These are phyloP conservation scores for Encarsia formosa DNA, from an alignment of 2,888 invertebrate genomes.

Conservation along the genomic window DNA sequence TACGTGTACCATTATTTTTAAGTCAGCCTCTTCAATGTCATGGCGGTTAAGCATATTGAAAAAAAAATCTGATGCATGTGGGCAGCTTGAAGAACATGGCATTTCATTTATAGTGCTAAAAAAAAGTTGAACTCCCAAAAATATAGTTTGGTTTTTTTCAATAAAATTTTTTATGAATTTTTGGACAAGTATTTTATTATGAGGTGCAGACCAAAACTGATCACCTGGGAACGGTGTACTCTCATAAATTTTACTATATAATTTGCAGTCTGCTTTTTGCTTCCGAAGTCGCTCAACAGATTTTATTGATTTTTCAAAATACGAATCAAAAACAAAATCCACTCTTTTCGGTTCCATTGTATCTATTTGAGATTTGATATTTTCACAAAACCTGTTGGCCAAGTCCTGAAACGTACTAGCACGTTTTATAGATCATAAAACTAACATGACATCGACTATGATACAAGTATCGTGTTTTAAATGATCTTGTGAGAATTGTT, in stretches of 20 bases:
- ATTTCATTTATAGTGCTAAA: slow-evolving; percentile 3
- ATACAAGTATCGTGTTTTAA: background rate
- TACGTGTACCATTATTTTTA: slow-evolving; percentile 1
- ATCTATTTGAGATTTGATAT: background rate
- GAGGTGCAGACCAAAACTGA: slow-evolving; percentile 5
- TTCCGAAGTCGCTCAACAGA: background rate
- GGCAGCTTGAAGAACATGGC: background rate
- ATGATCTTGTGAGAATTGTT: background rate
- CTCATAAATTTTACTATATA: background rate
- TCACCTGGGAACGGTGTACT: background rate
- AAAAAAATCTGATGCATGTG: background rate
- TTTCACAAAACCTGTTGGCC: slow-evolving; percentile 2
- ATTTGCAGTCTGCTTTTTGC: background rate
- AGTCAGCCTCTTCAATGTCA: slow-evolving; percentile 11
- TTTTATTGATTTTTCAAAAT: slow-evolving; percentile 2
- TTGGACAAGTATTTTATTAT: slow-evolving; percentile 11
- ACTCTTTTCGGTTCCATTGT: background rate
- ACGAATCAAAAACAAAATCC: slow-evolving; percentile 11
- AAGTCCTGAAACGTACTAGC: slow-evolving; percentile 2
- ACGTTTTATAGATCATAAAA: slow-evolving; percentile 1
- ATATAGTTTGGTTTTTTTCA: background rate
- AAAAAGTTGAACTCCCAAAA: slow-evolving; percentile 1
- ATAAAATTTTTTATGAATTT: slow-evolving; percentile 4
- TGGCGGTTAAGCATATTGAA: background rate
- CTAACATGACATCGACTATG: slow-evolving; percentile 13